Conservation (phyloP, 64 coral and sea anemone genomes). For the Acropora yongei region DNA sequence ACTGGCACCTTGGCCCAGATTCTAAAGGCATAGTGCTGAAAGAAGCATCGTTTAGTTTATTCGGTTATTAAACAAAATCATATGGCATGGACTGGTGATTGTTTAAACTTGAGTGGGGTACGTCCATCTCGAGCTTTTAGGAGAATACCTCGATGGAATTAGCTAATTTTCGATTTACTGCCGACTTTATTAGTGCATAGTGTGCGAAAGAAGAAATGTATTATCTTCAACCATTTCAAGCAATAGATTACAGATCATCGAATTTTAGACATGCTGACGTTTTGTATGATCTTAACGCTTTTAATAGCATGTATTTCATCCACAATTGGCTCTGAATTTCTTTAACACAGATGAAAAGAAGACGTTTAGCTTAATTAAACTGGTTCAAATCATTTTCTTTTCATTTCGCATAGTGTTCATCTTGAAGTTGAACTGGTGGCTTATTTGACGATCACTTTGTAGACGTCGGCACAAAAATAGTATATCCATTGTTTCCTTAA, state of each 20-base stretch:
- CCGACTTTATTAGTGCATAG: too few relatives aligned
- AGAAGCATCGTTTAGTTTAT: too few relatives aligned
- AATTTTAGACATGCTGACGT: not conserved
- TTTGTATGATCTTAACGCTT: not conserved
- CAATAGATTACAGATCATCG: not conserved
- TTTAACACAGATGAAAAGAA: too few relatives aligned
- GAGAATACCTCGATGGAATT: not conserved
- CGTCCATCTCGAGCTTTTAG: not conserved
- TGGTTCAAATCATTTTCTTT: too few relatives aligned
- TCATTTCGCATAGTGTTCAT: not conserved
- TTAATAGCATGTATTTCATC: too few relatives aligned
- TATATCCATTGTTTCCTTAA: not conserved
- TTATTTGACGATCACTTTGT: constrained; percentile 8
- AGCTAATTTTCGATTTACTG: too few relatives aligned
- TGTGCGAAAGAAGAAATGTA: not conserved
- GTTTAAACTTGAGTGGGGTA: too few relatives aligned
- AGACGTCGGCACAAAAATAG: not conserved
- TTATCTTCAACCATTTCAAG: not conserved
- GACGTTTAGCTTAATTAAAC: not conserved
- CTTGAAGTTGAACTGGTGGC: not conserved
- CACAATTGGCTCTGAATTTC: not conserved
- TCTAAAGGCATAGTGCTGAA: too few relatives aligned
- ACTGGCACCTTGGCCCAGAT: not conserved
- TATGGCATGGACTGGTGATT: too few relatives aligned
- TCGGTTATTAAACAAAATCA: too few relatives aligned